A percentile compares a stretch with the other conserved stretches of the same genome.
These are phyloP conservation scores for Acanthochromis polyacanthus DNA, from an alignment of 2,113 vertebrate species.

Conservation along the genomic window DNA sequence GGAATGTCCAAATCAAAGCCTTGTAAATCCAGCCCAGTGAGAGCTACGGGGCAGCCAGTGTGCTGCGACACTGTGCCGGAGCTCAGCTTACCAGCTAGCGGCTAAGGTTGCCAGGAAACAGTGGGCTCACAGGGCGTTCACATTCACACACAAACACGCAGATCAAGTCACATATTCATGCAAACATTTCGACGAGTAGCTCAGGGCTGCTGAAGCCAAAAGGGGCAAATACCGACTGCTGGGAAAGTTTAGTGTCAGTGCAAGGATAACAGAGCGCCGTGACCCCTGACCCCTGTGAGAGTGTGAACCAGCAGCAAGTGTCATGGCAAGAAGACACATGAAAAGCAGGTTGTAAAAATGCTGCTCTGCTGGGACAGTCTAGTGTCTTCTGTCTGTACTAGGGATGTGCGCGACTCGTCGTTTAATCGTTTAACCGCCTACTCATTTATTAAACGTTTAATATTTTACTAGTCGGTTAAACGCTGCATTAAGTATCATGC, in stretches of 20 bases:
- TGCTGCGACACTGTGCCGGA: conserved; percentile 12
- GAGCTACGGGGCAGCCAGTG: conserved; percentile 39
- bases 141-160: conserved; percentile 34
- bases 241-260: conserved; percentile 5
- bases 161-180: conserved; percentile 27
- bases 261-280: conserved; percentile 11
- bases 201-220: conserved; percentile 11
- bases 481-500: too few relatives aligned
- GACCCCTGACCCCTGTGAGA: conserved; percentile 49
- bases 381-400: neutral
- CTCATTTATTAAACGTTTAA: too few relatives aligned
- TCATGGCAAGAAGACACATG: conserved; percentile 27
- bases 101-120: conserved; percentile 69
- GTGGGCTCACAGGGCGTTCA: conserved; percentile 41
- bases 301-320: conserved; percentile 51
- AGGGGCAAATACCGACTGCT: neutral
- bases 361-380: conserved; percentile 3
- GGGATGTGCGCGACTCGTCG: too few relatives aligned
- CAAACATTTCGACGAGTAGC: conserved; percentile 24
- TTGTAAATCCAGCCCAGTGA: conserved; percentile 52
- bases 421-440: too few relatives aligned
- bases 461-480: too few relatives aligned
- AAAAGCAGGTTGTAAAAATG: conserved; percentile 41
- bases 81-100: conserved; percentile 69
- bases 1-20: conserved; percentile 56